Base-by-base conservation (phyloP, 2,113 vertebrate genomes). In the Orycteropus afer region DNA sequence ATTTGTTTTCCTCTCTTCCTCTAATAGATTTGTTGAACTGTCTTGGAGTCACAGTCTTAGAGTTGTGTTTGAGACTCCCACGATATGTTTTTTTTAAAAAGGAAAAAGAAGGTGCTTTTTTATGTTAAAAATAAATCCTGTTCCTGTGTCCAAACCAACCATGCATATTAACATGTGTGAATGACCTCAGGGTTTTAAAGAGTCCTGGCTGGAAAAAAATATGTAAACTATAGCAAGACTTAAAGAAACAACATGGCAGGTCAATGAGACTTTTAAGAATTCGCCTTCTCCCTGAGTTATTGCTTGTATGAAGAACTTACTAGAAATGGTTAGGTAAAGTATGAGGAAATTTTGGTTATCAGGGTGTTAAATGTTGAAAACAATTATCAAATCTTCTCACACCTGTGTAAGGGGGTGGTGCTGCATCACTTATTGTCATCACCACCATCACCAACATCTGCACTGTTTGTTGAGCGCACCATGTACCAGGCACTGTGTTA, bases 141-240 rank as follows among this genome's bases (percentile, higher is more conserved):
- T 67, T 82, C 74, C 92, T 86, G n/a, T 86, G 29, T 93, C 45
- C 59, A 77, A 96, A 91, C 51, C 77, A 91, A 37, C n/a, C 61
- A 88, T 94, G 86, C 34, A 96, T 91, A 87, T 84, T 87, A 97
- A 91, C 65, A 71, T 84, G 17, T 83, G 45, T 49, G 40, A 95
- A 80, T 97, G 32, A 87, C 67, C 83, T 49, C 34, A 9, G 47
- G 22, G 40, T 84, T 93, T 69, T 77, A 93, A 95, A 80, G 51
- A 76, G 27, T 77, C 34, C 55, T 65, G 11, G 15, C 13, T 59
- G 1, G 71, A 42, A 14, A 53, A 71, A 81, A 40, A 81, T n/a
- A n/a, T n/a, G n/a, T n/a, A 34, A 53, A 47, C 2, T 79, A 3
- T 47, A 83, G 83, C 65, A 93, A 83, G 67, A 94, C 63, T 93